Evolutionary conservation across 1,140 invertebrate species (phyloP).

Genomic region (Saccostrea cuccullata): DNA sequence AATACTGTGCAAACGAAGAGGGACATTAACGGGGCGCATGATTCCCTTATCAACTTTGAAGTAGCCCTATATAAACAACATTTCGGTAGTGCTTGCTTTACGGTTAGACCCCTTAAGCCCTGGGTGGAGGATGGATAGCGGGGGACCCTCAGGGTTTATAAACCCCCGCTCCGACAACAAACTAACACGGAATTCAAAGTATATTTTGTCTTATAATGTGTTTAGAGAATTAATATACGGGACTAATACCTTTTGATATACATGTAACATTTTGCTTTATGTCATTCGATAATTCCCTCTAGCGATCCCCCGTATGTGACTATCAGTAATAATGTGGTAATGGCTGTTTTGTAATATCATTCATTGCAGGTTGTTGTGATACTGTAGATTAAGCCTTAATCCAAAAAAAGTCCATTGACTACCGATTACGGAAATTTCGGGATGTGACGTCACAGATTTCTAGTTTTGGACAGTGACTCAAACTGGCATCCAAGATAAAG

Average conservation of each 20-base stretch:
- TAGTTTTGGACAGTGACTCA: neutral
- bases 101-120: slow-evolving; percentile 12
- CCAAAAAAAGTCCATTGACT: neutral
- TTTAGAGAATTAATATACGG: neutral
- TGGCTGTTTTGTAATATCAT: neutral
- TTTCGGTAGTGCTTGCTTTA: neutral
- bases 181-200: neutral
- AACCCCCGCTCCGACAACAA: neutral
- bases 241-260: neutral
- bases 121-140: neutral
- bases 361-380: slow-evolving; percentile 5
- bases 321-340: slow-evolving; percentile 1
- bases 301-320: neutral
- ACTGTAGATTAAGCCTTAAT: neutral
- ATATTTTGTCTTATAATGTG: neutral
- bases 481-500: neutral
- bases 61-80: neutral
- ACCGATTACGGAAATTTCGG: neutral
- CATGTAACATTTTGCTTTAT: neutral
- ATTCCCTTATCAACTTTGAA: slow-evolving; percentile 36
- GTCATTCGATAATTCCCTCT: neutral
- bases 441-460: neutral
- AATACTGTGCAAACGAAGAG: slow-evolving; percentile 17
- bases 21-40: neutral
- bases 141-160: neutral